These are phyloP conservation scores for Perodicticus potto DNA, from an alignment of 2,797 vertebrate genomes.

Conservation along the genomic window DNA sequence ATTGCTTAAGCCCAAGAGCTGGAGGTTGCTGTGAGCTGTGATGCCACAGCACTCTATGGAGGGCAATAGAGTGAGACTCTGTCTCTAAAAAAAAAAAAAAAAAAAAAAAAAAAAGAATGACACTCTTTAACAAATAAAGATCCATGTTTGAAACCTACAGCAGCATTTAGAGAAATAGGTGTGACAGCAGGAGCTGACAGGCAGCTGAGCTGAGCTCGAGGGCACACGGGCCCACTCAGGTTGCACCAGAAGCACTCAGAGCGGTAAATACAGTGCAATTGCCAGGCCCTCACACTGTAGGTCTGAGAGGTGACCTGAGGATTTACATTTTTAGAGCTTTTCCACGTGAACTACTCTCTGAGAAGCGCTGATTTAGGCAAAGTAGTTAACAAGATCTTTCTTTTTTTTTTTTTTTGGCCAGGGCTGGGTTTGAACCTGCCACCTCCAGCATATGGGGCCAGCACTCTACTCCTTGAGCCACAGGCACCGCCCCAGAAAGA, in stretches of 20 bases:
- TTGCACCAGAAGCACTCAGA: background rate
- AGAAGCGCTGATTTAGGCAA: background rate
- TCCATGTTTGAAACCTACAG: background rate
- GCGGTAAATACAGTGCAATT: no score
- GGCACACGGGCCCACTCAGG: accelerated
- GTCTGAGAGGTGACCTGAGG: background rate
- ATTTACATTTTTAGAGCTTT: background rate
- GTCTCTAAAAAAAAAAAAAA: no score
- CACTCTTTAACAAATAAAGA: background rate
- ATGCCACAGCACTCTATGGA: no score
- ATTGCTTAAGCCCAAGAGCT: no score
- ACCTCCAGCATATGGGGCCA: no score
- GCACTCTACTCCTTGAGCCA: no score
- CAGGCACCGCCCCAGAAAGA: background rate
- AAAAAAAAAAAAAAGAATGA: no score
- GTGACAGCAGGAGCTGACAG: background rate
- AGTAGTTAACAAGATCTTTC: background rate
- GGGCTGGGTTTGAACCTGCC: no score
- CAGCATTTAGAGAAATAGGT: background rate
- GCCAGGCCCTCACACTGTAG: background rate
- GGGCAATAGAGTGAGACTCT: no score
- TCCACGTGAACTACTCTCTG: background rate
- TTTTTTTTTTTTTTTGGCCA: no score
- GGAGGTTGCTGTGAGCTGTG: no score
- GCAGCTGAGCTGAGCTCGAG: background rate